Base-by-base conservation (phyloP, 2,888 invertebrate genomes). In the Orthosia cruda region DNA sequence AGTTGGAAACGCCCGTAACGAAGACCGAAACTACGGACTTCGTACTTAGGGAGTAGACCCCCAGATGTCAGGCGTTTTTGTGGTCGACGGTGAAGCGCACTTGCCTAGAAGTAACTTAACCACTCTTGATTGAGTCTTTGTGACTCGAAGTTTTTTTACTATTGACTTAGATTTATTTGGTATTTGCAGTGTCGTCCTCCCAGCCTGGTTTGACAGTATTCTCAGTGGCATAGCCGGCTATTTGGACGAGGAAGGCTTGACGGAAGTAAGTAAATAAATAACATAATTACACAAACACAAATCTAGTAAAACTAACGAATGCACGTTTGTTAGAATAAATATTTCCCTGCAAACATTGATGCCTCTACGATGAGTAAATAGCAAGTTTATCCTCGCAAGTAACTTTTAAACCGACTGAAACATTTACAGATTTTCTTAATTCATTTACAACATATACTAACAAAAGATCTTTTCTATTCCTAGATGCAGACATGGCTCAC, bases 401-500 rank as follows among this genome's bases (percentile, higher is more conserved):
- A 9, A 32, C 15, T 18, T 68, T 20, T 20, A 20, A 4, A 40
- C 16, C 12, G 9, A 20, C 18, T 45, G 7, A 11, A 11, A 47
- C 11, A 32, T 49, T 32, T 15, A 23, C 0, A 20, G 9, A 69
- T 13, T 20, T 47, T 32, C 5, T 20, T 40, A 9, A 54, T 54
- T 20, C 2, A 54, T 55, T 67, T 23, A 32, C 9, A 23, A 26
- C 9, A 58, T 32, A 15, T 20, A 15, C 23, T 75, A 55, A 76
- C 23, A 26, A 45, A 18, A 13, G 0, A 32, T 15, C 20, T 11
- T 58, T n/a, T 71, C n/a, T 50, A 11, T 75, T 89, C 89, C 18
- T 86, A 96, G 96, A 95, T 96, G 96, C 93, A 95, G 67, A 52
- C 87, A 54, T 96, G 96, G 96, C 90, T 96, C 1, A 76, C 70